Evolutionary conservation across 2,888 invertebrate genomes (phyloP), one percentile per base, ranked within the genome.

Genomic region (Ligdia adustata): DNA sequence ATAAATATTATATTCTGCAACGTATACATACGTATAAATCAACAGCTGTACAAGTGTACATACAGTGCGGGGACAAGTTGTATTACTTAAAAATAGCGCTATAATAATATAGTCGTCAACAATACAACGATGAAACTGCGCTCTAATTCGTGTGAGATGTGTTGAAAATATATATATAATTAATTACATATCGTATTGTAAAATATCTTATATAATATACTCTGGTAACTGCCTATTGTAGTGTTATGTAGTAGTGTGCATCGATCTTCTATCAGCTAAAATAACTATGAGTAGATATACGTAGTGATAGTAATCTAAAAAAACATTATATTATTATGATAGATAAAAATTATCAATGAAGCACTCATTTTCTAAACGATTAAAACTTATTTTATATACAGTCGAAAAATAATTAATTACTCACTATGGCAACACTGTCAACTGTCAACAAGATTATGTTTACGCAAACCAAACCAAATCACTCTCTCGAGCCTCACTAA

Each of bases 351-450:
- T 62, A 62, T 69, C 64, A 72, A 79, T 74, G 76, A 79, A 84
- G 78, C 85, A 89, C 85, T 83, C 77, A 58, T 77, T 72, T 60
- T 74, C 79, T 81, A 84, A 83, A 80, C 75, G 77, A 81, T 77
- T 73, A 82, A 82, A 85, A 82, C 82, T 82, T 82, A 80, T 67
- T 56, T 67, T 84, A 87, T 86, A 79, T 89, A 89, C 89, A 89
- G 79, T 86, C 84, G 70, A 82, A 84, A 84, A 74, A 80, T 85
- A 82, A 83, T 75, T 82, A 74, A 79, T 84, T 84, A 85, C 78
- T 82, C 71, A 88, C 87, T 89, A 90, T 86, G 87, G 88, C 89
- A 88, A 90, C 88, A 87, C 82, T 79, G 80, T 81, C 77, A 87
- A 85, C 80, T 81, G 82, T 82, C 84, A 89, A 89, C 89, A 82